Conservation (phyloP, 1,140 invertebrate species). For the Spodoptera frugiperda region DNA sequence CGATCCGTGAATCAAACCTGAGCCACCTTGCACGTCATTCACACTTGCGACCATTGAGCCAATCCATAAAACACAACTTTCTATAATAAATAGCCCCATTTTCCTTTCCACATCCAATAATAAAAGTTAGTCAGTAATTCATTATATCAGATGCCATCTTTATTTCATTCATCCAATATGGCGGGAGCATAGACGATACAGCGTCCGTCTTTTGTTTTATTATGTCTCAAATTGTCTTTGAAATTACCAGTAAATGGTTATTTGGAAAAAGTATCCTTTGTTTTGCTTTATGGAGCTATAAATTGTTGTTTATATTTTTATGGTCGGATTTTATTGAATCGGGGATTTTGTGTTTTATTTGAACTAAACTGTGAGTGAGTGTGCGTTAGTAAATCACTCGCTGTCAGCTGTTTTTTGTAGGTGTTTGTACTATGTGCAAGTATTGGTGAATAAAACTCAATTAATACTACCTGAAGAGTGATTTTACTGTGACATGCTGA, state of each 20-base stretch:
- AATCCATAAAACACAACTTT: neutral
- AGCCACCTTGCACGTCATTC: no score
- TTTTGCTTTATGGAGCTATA: neutral
- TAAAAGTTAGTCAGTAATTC: neutral
- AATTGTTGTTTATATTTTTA: neutral
- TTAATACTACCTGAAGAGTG: no score
- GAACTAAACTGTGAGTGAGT: no score
- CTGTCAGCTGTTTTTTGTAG: no score
- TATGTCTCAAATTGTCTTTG: neutral
- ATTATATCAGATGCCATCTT: neutral
- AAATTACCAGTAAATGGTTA: neutral
- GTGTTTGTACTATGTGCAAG: no score
- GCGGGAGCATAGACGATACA: neutral
- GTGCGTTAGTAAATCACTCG: no score
- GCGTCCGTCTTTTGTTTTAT: slow-evolving; percentile 6
- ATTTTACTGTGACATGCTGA: no score
- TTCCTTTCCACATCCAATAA: neutral
- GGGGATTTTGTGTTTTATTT: neutral
- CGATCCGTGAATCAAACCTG: no score
- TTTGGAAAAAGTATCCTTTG: neutral
- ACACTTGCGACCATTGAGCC: no score
- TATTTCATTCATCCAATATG: slow-evolving; percentile 8
- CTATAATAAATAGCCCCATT: neutral
- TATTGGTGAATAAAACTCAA: no score
- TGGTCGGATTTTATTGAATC: neutral